phyloP scores from a whole-genome alignment of 2,797 vertebrate genomes.

The Phrynocephalus vlangalii region DNA sequence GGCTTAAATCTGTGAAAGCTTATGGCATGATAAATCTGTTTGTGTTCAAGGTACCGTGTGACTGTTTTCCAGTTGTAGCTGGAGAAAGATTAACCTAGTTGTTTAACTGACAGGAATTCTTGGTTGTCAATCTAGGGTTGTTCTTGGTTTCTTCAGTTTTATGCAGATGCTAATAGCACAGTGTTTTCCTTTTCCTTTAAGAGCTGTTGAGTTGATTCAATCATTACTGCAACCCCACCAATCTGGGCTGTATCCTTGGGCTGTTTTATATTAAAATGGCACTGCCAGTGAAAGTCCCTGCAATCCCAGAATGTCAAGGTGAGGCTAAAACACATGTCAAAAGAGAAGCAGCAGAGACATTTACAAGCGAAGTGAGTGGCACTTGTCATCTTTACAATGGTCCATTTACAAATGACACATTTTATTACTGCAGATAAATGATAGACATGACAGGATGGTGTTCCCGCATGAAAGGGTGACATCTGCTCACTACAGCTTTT shows the following conservation, averaged over 20 bases:
- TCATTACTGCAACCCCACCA: neutral
- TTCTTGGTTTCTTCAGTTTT: neutral
- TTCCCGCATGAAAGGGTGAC: constrained; percentile 2
- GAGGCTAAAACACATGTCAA: constrained; percentile 27
- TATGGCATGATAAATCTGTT: neutral
- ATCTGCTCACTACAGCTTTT: constrained; percentile 31
- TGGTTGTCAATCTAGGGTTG: neutral
- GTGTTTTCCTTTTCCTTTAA: neutral
- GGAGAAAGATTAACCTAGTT: neutral
- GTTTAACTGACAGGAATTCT: neutral
- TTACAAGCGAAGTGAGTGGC: constrained; percentile 30
- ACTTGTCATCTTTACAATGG: constrained; percentile 9
- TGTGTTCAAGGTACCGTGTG: neutral
- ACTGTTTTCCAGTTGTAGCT: neutral
- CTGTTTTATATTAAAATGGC: constrained; percentile 27
- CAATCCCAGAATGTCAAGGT: constrained; percentile 4
- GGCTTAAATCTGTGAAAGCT: neutral
- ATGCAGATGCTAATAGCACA: neutral
- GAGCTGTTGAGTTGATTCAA: neutral
- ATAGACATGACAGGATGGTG: constrained; percentile 19
- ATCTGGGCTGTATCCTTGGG: constrained; percentile 27
- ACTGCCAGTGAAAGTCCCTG: constrained; percentile 20
- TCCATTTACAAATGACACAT: constrained; percentile 40
- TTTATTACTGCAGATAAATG: constrained; percentile 47
- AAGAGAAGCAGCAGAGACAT: constrained; percentile 23